Percentiles rank a stretch among this genome's conserved stretches.
phyloP scores from a whole-genome alignment of 2,113 vertebrate genomes.

The Takifugu bimaculatus region DNA sequence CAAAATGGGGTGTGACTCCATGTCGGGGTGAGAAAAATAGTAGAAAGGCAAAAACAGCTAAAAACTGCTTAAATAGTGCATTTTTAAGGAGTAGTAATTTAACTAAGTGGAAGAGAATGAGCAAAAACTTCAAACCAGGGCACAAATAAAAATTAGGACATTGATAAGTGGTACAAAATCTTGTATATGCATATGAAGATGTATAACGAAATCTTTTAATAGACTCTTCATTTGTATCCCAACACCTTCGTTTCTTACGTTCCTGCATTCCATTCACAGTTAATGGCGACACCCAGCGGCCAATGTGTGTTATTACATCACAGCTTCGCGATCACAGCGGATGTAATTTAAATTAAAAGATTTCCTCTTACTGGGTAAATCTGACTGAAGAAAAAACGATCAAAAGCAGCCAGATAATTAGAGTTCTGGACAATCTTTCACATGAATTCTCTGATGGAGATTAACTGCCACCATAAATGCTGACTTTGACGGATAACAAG shows the following conservation, averaged over 20 bases:
- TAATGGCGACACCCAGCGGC: constrained; percentile 29
- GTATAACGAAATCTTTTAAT: too few relatives aligned
- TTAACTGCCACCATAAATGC: constrained; percentile 1
- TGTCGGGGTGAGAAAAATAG: too few relatives aligned
- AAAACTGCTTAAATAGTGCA: too few relatives aligned
- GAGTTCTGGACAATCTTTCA: neutral
- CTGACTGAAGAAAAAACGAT: constrained; percentile 1
- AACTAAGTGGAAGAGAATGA: too few relatives aligned
- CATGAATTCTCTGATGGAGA: neutral
- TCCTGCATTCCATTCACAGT: neutral
- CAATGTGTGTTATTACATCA: neutral
- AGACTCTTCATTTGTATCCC: neutral
- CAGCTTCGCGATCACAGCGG: neutral
- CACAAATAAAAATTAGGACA: too few relatives aligned
- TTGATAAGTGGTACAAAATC: too few relatives aligned
- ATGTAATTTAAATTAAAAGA: neutral
- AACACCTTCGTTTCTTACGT: neutral
- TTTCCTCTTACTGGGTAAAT: neutral
- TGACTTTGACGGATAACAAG: constrained; percentile 14
- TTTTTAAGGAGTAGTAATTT: too few relatives aligned
- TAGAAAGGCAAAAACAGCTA: too few relatives aligned
- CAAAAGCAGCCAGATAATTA: neutral
- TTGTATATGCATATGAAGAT: neutral
- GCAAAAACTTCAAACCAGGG: too few relatives aligned
- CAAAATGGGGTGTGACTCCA: too few relatives aligned